These are phyloP conservation scores for Alexandromys fortis DNA, from an alignment of 2,113 vertebrate species.

Conservation along the genomic window DNA sequence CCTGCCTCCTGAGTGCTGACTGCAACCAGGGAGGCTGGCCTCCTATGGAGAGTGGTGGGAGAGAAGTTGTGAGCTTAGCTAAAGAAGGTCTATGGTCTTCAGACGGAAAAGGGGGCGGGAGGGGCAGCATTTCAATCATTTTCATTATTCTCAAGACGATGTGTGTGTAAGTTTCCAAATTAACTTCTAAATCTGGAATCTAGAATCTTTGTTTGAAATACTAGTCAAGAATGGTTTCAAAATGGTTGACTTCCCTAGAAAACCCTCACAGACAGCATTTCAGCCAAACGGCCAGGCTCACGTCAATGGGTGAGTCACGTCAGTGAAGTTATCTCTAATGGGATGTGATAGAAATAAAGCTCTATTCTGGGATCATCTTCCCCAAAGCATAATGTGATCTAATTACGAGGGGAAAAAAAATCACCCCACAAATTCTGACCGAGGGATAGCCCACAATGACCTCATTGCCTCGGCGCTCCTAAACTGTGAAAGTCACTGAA, in stretches of 20 bases:
- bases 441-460: not conserved
- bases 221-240: not conserved
- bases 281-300: not conserved
- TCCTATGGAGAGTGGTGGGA: not conserved
- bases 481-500: not conserved
- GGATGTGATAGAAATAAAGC: not conserved
- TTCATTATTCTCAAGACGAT: not conserved
- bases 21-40: not conserved
- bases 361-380: not conserved
- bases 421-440: not conserved
- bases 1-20: not conserved
- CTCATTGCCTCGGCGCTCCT: not conserved
- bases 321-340: not conserved
- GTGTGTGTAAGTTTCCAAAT: not conserved
- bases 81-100: not conserved
- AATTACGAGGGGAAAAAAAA: not conserved
- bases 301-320: not conserved
- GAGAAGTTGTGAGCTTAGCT: not conserved
- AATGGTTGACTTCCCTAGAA: not conserved
- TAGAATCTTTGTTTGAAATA: constrained; percentile 19
- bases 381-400: not conserved
- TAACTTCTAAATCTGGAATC: not conserved
- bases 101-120: not conserved
- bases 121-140: not conserved
- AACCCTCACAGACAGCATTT: not conserved